Percentiles rank a stretch among this genome's conserved stretches.
phyloP scores from a whole-genome alignment of 2,888 invertebrate species.

The Yponomeuta cagnagella region DNA sequence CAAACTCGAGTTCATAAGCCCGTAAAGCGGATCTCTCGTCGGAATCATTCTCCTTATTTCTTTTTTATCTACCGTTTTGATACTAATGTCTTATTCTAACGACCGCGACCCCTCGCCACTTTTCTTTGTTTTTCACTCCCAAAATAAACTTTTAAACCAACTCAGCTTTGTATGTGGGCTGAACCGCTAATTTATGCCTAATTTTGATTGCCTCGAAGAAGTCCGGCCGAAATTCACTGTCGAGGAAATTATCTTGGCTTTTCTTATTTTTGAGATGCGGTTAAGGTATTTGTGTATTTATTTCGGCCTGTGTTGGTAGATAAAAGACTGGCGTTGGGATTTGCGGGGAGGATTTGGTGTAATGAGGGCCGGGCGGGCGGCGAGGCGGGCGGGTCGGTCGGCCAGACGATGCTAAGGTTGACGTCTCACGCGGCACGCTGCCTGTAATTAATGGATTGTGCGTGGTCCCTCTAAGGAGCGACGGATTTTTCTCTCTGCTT shows the following conservation, averaged over 20 bases:
- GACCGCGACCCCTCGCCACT: slow-evolving; percentile 30
- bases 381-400: slow-evolving; percentile 16
- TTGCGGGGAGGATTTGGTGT: slow-evolving; percentile 28
- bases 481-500: slow-evolving; percentile 20
- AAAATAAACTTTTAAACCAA: slow-evolving; percentile 42
- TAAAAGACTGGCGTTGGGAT: slow-evolving; percentile 49
- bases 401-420: slow-evolving; percentile 26
- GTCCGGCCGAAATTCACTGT: slow-evolving; percentile 48
- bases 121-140: slow-evolving; percentile 42
- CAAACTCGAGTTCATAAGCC: slow-evolving; percentile 38
- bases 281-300: slow-evolving; percentile 68
- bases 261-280: slow-evolving; percentile 52
- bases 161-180: slow-evolving; percentile 55
- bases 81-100: slow-evolving; percentile 50
- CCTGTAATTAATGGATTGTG: slow-evolving; percentile 48
- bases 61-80: slow-evolving; percentile 42
- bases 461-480: slow-evolving; percentile 40
- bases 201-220: slow-evolving; percentile 58
- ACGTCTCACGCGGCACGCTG: slow-evolving; percentile 38
- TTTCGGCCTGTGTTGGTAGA: slow-evolving; percentile 48
- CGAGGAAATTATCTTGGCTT: slow-evolving; percentile 21
- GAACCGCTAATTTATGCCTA: slow-evolving; percentile 55
- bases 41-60: slow-evolving; percentile 33
- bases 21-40: slow-evolving; percentile 38
- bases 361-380: slow-evolving; percentile 11